These are phyloP conservation scores for Lacerta viridis DNA, from an alignment of 2,797 vertebrate genomes.

Conservation along the genomic window DNA sequence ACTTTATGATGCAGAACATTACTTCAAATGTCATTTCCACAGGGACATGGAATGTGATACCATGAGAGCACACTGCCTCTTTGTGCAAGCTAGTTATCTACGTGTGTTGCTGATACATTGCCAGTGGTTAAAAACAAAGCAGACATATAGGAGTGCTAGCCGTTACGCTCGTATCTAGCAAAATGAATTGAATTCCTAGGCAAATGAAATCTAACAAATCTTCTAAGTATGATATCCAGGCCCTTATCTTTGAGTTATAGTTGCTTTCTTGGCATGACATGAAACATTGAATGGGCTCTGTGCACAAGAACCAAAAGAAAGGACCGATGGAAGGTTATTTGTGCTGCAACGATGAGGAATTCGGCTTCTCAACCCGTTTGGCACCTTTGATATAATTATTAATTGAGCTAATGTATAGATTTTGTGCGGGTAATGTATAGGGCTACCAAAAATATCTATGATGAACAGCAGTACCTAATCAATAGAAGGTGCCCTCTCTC, in stretches of 20 bases:
- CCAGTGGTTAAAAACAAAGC: constrained; percentile 59
- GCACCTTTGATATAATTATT: neutral
- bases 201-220: constrained; percentile 55
- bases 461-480: neutral
- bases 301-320: constrained; percentile 31
- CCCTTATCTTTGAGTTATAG: constrained; percentile 36
- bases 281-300: constrained; percentile 35
- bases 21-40: constrained; percentile 58
- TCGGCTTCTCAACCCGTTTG: neutral
- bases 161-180: constrained; percentile 29
- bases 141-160: constrained; percentile 50
- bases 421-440: neutral
- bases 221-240: constrained; percentile 47
- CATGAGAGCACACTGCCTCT: constrained; percentile 49
- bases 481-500: neutral
- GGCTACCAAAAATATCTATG: neutral
- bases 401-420: neutral
- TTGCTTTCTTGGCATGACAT: constrained; percentile 54
- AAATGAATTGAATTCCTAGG: constrained; percentile 55
- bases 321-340: neutral
- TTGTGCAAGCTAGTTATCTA: constrained; percentile 46
- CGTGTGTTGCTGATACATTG: constrained; percentile 50
- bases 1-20: constrained; percentile 54
- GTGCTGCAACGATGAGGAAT: neutral
- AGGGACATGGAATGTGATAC: constrained; percentile 58